Conservation (phyloP, 2,797 vertebrate genomes). For the Hoplostethus mediterraneus region DNA sequence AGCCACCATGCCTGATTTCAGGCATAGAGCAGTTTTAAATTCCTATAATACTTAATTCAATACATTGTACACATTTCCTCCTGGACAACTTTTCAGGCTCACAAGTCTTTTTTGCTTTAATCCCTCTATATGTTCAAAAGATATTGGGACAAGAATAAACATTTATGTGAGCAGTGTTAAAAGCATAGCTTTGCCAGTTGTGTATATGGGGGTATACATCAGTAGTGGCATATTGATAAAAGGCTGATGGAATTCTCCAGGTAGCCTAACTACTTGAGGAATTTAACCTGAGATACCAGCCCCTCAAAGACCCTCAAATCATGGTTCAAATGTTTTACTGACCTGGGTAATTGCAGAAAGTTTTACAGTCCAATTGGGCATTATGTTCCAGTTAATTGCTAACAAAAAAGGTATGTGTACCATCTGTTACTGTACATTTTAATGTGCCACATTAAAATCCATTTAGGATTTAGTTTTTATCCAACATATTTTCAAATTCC, state of each 20-base stretch:
- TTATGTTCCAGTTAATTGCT: neutral
- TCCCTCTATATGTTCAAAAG: no score
- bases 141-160: no score
- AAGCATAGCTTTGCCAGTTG: neutral
- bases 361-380: neutral
- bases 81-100: neutral
- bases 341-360: neutral
- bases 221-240: slow-evolving; percentile 1
- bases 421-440: neutral
- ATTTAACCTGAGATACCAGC: no score
- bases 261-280: neutral
- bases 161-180: neutral
- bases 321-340: slow-evolving; percentile 2
- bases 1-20: neutral
- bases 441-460: neutral
- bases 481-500: neutral
- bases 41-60: neutral
- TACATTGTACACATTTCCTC: slow-evolving; percentile 6
- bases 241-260: neutral
- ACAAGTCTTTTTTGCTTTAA: neutral
- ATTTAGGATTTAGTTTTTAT: neutral
- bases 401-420: neutral
- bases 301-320: neutral
- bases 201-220: neutral
- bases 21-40: neutral